Base-by-base conservation (phyloP, 1,140 invertebrate genomes). In the Venustaconcha ellipsiformis region DNA sequence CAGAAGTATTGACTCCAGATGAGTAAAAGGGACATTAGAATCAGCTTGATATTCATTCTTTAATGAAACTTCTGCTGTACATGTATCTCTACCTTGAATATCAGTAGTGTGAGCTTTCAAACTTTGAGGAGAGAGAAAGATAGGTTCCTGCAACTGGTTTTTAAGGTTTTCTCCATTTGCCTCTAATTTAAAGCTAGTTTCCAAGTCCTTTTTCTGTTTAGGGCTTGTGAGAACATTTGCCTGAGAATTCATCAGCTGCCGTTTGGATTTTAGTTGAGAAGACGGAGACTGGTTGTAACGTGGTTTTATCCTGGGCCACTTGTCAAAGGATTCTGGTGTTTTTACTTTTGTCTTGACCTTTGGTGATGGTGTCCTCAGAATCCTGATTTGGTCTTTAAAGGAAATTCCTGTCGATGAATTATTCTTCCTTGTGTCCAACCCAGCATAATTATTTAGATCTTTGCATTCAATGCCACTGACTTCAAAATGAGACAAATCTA, bases 251-350 rank as follows among this genome's bases (percentile, higher is more conserved):
- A 14, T 20, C 30, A 8, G 57, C n/a, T 18, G 23, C n/a, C 15
- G 56, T 59, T 14, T 55, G 8, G 17, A 55, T 62, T 70, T 77
- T 68, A 59, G 20, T 56, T 13, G 48, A 67, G 57, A 55, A 11
- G 75, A 70, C 14, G 75, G 72, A 48, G 13, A 18, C 59, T 70
- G 67, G 8, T 37, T 62, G 30, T 57, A 37, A 12, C 70, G 62
- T 18, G 70, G 57, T 77, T 77, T 77, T n/a, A 62, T 14, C 30
- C 70, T 23, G 30, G 55, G 77, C 78, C 78, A 83, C 48, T 78
- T 84, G 67, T 83, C 78, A 57, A 83, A 72, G 14, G 82, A 84
- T 26, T 79, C 80, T 17, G 81, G 83, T 59, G 83, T 83, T 69
- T 72, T 81, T 15, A 74, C 60, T 30, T 66, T 58, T 26, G 57